Evolutionary conservation across 2,113 vertebrate genomes (phyloP).

Genomic region (Ciconia boyciana): DNA sequence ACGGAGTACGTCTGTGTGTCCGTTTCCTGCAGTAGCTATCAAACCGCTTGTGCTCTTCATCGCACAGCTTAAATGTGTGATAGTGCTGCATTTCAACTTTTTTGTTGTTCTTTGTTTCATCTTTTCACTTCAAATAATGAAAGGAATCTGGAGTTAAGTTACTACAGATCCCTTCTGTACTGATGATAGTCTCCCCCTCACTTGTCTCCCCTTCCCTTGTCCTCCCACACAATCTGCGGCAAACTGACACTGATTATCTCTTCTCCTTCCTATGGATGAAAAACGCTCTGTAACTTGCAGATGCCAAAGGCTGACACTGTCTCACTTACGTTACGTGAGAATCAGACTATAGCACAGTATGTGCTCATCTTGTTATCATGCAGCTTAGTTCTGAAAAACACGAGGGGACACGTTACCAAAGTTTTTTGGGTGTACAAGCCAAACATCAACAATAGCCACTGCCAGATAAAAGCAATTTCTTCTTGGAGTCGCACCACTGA

Average conservation of each 20-base stretch:
- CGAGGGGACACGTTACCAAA: neutral
- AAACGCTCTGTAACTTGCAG: constrained; percentile 4
- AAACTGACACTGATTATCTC: neutral
- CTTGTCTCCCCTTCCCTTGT: neutral
- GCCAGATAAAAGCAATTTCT: constrained; percentile 32
- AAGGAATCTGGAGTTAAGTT: constrained; percentile 24
- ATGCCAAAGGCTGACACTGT: constrained; percentile 26
- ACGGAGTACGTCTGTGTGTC: neutral
- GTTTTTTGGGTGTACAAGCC: neutral
- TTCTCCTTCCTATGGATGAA: neutral
- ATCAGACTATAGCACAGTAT: neutral
- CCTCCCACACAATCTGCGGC: neutral
- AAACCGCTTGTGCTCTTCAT: neutral
- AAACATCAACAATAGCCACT: constrained; percentile 18
- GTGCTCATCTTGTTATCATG: neutral
- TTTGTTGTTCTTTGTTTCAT: constrained; percentile 17
- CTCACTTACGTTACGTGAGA: constrained; percentile 6
- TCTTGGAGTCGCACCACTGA: neutral
- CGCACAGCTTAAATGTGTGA: neutral
- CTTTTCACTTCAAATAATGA: constrained; percentile 23
- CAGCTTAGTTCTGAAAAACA: constrained; percentile 21
- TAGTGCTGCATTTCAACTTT: neutral
- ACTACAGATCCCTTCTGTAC: neutral
- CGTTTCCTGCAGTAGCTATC: neutral
- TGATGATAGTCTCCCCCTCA: neutral